Evolutionary conservation across 1,140 invertebrate genomes (phyloP).

Genomic region (Euschistus heros): DNA sequence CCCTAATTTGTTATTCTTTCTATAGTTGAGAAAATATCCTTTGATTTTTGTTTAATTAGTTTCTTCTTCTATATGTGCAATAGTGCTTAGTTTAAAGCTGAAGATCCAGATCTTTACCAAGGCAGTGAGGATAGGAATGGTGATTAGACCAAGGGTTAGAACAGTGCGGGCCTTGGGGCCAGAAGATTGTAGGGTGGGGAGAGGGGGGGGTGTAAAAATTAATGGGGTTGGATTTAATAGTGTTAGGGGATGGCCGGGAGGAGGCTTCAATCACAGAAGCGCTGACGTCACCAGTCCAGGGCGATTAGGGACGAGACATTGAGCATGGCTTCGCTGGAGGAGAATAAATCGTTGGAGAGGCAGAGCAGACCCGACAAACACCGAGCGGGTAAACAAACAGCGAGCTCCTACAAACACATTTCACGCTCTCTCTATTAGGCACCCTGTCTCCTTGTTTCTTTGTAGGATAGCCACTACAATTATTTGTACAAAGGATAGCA

Average conservation of each 20-base stretch:
- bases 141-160: too few species aligned
- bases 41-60: too few species aligned
- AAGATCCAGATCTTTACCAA: too few species aligned
- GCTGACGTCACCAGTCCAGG: conserved; percentile 2
- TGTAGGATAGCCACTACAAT: background rate
- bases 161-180: too few species aligned
- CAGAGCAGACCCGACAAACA: background rate
- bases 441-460: background rate
- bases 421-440: background rate
- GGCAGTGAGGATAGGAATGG: too few species aligned
- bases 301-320: conserved; percentile 11
- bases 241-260: background rate
- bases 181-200: background rate
- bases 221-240: conserved; percentile 6
- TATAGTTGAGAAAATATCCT: too few species aligned
- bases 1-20: too few species aligned
- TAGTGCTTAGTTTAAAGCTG: too few species aligned
- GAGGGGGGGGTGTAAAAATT: background rate
- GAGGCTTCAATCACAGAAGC: conserved; percentile 6
- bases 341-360: too few species aligned
- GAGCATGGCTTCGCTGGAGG: background rate
- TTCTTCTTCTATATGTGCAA: too few species aligned
- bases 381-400: background rate
- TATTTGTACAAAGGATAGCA: too few species aligned
- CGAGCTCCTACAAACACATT: background rate